Conservation (phyloP, 2,888 invertebrate genomes). For the Diaphora mendica region DNA sequence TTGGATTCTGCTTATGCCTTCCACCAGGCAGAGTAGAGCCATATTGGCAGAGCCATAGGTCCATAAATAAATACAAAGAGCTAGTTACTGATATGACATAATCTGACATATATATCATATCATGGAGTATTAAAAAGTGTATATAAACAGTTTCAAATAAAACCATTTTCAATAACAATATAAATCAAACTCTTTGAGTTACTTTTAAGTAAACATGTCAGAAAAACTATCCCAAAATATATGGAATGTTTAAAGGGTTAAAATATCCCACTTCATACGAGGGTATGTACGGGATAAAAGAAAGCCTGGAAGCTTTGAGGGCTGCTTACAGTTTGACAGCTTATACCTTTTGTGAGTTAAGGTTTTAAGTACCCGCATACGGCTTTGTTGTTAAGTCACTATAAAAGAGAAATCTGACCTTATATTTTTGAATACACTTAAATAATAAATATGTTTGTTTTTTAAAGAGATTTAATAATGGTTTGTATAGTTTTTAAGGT, state of each 20-base stretch:
- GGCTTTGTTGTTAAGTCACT: background rate
- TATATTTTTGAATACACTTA: background rate
- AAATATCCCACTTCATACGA: background rate
- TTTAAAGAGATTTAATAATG: background rate
- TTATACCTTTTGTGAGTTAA: background rate
- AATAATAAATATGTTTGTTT: background rate
- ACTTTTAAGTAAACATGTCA: background rate
- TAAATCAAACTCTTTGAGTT: background rate
- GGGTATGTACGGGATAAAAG: background rate
- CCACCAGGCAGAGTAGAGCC: no score
- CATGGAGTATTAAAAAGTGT: background rate
- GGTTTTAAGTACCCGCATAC: constrained; percentile 7
- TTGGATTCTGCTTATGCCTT: no score
- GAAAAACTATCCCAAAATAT: background rate
- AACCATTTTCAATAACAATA: background rate
- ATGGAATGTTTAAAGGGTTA: background rate
- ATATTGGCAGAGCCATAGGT: no score
- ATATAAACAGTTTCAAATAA: background rate
- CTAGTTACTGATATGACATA: no score
- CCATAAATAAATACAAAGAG: no score
- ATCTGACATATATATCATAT: no score
- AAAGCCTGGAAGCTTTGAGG: background rate
- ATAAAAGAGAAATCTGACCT: background rate
- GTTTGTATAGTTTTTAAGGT: background rate
- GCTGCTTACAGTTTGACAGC: constrained; percentile 6